phyloP scores from a whole-genome alignment of 2,797 vertebrate genomes.

The Onychomys torridus region DNA sequence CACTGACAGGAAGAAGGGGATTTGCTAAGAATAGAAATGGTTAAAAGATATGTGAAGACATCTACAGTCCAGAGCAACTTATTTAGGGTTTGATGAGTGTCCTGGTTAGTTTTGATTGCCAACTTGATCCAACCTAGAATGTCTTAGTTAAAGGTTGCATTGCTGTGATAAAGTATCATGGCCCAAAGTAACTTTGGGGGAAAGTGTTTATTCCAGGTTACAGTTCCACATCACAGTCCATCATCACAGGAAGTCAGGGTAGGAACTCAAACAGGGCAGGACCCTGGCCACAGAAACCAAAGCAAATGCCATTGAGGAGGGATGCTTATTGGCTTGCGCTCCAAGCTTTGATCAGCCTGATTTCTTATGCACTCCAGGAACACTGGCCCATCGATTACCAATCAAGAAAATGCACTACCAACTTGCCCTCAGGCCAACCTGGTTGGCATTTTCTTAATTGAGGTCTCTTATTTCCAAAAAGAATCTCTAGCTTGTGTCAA shows the following conservation, averaged over 20 bases:
- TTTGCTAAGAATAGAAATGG: background rate
- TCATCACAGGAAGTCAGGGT: background rate
- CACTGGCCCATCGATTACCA: background rate
- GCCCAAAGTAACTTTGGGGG: background rate
- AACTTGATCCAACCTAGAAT: background rate
- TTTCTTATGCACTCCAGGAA: background rate
- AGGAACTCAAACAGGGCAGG: background rate
- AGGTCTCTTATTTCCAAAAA: background rate
- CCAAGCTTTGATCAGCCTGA: background rate
- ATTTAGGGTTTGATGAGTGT: background rate
- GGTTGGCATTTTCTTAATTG: background rate
- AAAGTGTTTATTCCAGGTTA: background rate
- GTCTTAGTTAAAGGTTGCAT: background rate
- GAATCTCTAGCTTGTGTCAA: background rate
- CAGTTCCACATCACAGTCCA: too few species aligned
- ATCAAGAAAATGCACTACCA: background rate
- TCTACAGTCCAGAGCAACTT: background rate
- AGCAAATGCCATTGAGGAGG: background rate
- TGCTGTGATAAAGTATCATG: background rate
- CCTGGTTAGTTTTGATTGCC: background rate
- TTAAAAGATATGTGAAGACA: background rate
- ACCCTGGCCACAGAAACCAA: background rate
- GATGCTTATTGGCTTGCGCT: background rate
- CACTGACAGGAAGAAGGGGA: background rate
- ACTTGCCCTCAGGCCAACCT: background rate